Conservation (phyloP, 1,140 invertebrate genomes). For the Hirudo medicinalis region DNA sequence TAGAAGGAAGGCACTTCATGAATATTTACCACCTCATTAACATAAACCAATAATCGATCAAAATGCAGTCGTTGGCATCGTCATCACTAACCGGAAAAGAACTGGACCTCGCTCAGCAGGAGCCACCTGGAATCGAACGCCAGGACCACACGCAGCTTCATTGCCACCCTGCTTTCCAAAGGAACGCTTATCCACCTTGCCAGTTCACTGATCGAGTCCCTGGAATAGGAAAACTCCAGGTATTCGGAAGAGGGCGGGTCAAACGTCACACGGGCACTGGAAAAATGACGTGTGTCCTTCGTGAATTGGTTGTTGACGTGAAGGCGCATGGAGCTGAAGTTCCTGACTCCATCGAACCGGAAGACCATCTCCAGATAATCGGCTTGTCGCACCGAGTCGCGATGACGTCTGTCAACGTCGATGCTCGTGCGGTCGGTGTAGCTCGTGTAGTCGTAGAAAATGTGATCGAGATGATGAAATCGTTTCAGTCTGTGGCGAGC, state of each 20-base stretch:
- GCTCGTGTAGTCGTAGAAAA: neutral
- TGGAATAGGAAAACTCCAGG: constrained; percentile 55
- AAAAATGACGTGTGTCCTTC: constrained; percentile 52
- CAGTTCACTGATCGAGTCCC: constrained; percentile 66
- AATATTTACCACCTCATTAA: no score
- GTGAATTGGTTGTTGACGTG: constrained; percentile 61
- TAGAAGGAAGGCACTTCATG: no score
- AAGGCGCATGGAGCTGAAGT: constrained; percentile 71
- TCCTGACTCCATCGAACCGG: constrained; percentile 71
- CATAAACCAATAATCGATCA: no score
- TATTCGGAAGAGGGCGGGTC: constrained; percentile 47
- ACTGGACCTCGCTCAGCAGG: constrained; percentile 66
- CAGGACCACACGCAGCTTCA: constrained; percentile 64
- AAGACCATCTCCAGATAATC: constrained; percentile 47
- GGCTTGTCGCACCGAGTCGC: constrained; percentile 1
- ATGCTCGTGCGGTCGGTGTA: neutral
- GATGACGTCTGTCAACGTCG: neutral
- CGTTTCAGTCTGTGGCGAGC: neutral
- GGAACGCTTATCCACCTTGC: constrained; percentile 11
- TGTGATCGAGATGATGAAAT: neutral
- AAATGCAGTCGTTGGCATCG: no score
- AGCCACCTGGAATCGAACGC: constrained; percentile 73
- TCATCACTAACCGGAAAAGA: constrained; percentile 35
- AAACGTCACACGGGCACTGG: constrained; percentile 56
- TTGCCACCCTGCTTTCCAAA: constrained; percentile 48